Evolutionary conservation across 2,113 vertebrate species (phyloP), one percentile per base, ranked within the genome.

Genomic region (Peromyscus maniculatus): DNA sequence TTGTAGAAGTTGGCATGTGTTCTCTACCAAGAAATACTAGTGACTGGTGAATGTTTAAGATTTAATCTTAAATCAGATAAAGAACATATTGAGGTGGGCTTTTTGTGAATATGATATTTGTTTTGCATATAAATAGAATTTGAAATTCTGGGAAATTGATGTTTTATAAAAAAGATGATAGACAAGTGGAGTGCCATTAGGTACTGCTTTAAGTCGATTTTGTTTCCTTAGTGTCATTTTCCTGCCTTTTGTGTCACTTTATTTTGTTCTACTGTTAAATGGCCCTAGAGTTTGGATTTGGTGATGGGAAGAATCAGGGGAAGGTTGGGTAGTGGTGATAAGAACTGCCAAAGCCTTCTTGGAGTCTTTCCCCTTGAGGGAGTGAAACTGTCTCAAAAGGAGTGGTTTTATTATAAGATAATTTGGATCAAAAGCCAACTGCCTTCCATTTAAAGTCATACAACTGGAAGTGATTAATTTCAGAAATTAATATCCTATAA

Each of bases 401-500:
- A 75, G 13, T 66, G 67, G 92, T 88, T 97, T 89, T 55, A 96
- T 95, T 92, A 95, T 72, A 55, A 57, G 89, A 52, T 26, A 96
- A 97, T 96, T 91, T 55, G 92, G 91, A 87, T 79, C 94, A 96
- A 95, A 74, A 91, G 8, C 21, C 43, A 92, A 43, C 43, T 15
- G 67, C 86, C 72, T 94, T 97, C 80, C 77, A 83, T 95, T 87
- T 93, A 97, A 98, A 46, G 64, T 33, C 59, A 87, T 77, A 72
- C n/a, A 80, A 94, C 62, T 95, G 26, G 86, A 92, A 95, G 62
- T 24, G 33, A 97, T 97, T 94, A 93, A 98, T 75, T 33, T 55
- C 72, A 98, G 96, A 97, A 97, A 95, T 87, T 97, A 97, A 97
- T 97, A 95, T 80, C 5, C 86, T 93, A 72, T 96, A 90, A 97